Evolutionary conservation across 2,797 vertebrate species (phyloP).

Genomic region (Dallia pectoralis): DNA sequence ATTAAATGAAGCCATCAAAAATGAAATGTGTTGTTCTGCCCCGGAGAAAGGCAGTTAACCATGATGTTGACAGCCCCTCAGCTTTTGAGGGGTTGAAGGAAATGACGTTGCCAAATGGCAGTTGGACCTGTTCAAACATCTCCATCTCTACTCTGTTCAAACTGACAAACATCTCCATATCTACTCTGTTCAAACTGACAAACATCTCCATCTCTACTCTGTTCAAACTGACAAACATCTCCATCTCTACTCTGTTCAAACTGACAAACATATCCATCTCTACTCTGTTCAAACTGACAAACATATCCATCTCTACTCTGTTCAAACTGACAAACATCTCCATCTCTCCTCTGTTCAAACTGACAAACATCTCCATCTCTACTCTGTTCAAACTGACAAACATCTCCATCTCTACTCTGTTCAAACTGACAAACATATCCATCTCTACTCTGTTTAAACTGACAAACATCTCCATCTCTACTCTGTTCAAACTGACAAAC

Average conservation of each 20-base stretch:
- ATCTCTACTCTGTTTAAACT: neutral
- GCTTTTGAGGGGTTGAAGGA: constrained; percentile 23
- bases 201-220: neutral
- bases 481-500: neutral
- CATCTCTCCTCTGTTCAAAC: neutral
- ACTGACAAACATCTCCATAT: too few species aligned
- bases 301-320: neutral
- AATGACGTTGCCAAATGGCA: neutral
- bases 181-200: neutral
- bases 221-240: too few species aligned
- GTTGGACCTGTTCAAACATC: too few species aligned
- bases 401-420: neutral
- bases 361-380: too few species aligned
- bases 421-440: too few species aligned
- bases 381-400: neutral
- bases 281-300: neutral
- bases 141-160: too few species aligned
- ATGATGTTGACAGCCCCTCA: neutral
- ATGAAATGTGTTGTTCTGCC: too few species aligned
- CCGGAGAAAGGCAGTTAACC: too few species aligned
- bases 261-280: too few species aligned
- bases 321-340: too few species aligned
- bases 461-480: too few species aligned
- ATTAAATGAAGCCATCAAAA: too few species aligned
- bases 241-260: neutral